Evolutionary conservation across 2,797 vertebrate genomes (phyloP), one percentile per base, ranked within the genome.

Genomic region (Anas bernieri): DNA sequence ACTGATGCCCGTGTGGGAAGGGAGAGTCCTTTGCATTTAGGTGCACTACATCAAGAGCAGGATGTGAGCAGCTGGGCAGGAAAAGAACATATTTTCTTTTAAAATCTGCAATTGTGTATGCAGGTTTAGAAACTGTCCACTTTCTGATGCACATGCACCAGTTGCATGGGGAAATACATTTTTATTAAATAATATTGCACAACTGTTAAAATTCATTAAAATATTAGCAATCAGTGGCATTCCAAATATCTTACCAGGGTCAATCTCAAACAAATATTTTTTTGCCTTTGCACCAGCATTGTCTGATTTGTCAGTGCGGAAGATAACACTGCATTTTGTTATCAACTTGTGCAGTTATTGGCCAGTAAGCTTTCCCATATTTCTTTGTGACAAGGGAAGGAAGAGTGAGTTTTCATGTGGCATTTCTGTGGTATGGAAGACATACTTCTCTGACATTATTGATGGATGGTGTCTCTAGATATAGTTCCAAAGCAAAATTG

Each of bases 401-500:
- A 66, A 81, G 37, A 79, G 37, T 0, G 0, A 68, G 16, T n/a
- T 35, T 58, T 3, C 6, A 6, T 35, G 52, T 26, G 26, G 21
- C 39, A 66, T 87, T 82, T 79, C 72, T 88, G 33, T 17, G 12
- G 17, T 52, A 73, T 4, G 31, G 66, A 74, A 63, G 25, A 55
- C 37, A 59, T 30, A 37, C 3, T 79, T 4, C 0, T 52, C 37
- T 92, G 94, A 88, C 46, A 58, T 37, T 37, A 46, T 7, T 93
- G 91, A 93, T 63, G 43, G 67, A 92, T 86, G 18, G 5, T 79
- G 62, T 69, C 66, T 66, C 79, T 69, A 72, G 79, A 61, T 64
- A 74, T 18, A 66, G 28, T 90, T 90, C 43, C 61, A 82, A 89
- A 96, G 66, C 20, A 66, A 80, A 95, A 86, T 67, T 31, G 55